A percentile compares a stretch with the other conserved stretches of the same genome.
Evolutionary conservation across 2,113 vertebrate genomes (phyloP).

Genomic region (Etia nguti): DNA sequence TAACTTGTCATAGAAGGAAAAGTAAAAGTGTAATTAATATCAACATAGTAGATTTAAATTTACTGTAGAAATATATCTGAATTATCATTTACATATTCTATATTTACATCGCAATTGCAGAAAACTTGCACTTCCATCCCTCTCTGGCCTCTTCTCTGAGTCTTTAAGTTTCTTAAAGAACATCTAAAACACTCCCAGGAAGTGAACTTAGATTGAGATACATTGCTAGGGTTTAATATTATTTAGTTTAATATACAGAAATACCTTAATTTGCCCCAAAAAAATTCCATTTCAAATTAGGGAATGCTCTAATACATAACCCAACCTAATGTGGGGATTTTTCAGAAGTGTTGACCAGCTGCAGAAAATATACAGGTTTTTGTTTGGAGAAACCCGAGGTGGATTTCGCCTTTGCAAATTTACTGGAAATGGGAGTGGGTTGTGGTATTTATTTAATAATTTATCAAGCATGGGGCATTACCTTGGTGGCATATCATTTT

Average conservation of each 20-base stretch:
- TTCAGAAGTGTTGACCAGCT: background rate
- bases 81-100: background rate
- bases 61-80: background rate
- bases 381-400: background rate
- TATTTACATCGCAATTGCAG: background rate
- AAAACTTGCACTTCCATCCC: background rate
- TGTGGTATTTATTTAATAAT: conserved; percentile 59
- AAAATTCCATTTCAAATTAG: background rate
- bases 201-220: background rate
- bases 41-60: background rate
- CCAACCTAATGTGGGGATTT: background rate
- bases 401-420: conserved; percentile 37
- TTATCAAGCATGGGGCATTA: conserved; percentile 50
- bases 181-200: background rate
- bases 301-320: background rate
- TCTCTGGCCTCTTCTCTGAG: background rate
- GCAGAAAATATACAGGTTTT: background rate
- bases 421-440: conserved; percentile 37
- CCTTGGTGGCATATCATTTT: conserved; percentile 66
- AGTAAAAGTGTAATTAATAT: background rate
- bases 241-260: background rate
- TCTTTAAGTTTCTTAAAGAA: background rate
- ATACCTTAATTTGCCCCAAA: background rate
- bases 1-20: background rate
- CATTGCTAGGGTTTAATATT: background rate